Percentiles rank a stretch among this genome's conserved stretches.
These are phyloP conservation scores for Meteorus sp. DNA, from an alignment of 1,140 invertebrate genomes.

Conservation along the genomic window DNA sequence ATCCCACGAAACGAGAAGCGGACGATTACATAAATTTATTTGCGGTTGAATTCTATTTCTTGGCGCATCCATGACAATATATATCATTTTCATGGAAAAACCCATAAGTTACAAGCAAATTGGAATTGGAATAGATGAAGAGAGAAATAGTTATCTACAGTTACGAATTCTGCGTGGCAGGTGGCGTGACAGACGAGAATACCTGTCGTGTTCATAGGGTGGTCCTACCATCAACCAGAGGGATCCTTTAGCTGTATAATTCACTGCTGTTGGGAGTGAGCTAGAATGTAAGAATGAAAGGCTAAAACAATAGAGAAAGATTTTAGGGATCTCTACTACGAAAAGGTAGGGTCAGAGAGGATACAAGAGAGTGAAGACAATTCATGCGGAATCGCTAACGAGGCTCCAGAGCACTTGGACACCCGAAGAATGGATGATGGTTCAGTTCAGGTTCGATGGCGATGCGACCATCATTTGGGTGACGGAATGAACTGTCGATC, in stretches of 20 bases:
- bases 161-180: slow-evolving; percentile 32
- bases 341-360: slow-evolving; percentile 36
- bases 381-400: slow-evolving; percentile 56
- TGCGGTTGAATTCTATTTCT: not conserved
- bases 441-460: slow-evolving; percentile 7
- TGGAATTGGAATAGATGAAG: not conserved
- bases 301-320: no score
- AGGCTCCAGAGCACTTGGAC: slow-evolving; percentile 42
- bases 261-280: no score
- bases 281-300: no score
- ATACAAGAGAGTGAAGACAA: slow-evolving; percentile 34
- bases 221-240: slow-evolving; percentile 47
- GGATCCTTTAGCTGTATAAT: slow-evolving; percentile 3
- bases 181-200: slow-evolving; percentile 50
- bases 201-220: slow-evolving; percentile 50
- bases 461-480: slow-evolving; percentile 9
- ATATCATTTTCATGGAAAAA: not conserved
- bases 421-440: slow-evolving; percentile 51
- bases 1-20: no score
- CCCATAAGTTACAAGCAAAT: not conserved
- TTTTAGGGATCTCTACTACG: slow-evolving; percentile 29
- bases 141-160: slow-evolving; percentile 4
- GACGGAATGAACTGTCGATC: not conserved
- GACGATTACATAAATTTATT: no score
- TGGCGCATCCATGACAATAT: not conserved